Evolutionary conservation across 2,888 invertebrate genomes (phyloP), one percentile per base, ranked within the genome.

Genomic region (Pogonocherus hispidulus): DNA sequence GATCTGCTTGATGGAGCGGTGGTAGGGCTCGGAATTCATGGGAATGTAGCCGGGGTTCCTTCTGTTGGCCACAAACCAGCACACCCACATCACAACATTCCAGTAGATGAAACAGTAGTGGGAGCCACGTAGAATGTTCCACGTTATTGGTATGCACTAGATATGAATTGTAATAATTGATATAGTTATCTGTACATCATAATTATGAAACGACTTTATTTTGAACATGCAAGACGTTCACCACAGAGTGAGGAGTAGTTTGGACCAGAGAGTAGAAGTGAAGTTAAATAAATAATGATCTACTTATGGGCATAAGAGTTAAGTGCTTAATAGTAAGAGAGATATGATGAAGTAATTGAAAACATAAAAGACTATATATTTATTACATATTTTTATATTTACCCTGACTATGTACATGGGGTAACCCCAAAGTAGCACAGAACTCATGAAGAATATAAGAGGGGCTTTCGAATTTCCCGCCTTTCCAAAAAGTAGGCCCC

Each of bases 21-120:
- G 94, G 82, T 97, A 97, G 1, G 94, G 94, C 77, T 96, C 96
- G 0, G 95, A 94, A 83, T 96, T 96, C 80, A 93, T 91, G 0
- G 95, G 93, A 67, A 97, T 92, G 81, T 94, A 97, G 14, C 96
- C 96, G 0, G 97, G 97, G 85, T 97, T 95, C 60, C 93, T 91
- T 16, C 95, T 90, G 81, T 96, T 96, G 3, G 96, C 96, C 54
- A 95, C 92, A 64, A 95, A 90, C 93, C 97, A 95, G 79, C 95
- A 94, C 8, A 96, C 87, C 97, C 97, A 97, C 96, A 97, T 97
- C 8, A 95, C 90, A 3, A 91, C 88, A 84, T 97, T 97, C 93
- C 95, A 93, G 80, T 95, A 93, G 72, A 97, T 91, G 84, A 97
- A 97, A 80, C 94, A 92, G 79, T 96, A 94, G 84, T 97, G 96